Evolutionary conservation across 1,140 invertebrate species (phyloP).

Genomic region (Lepidurus apus): DNA sequence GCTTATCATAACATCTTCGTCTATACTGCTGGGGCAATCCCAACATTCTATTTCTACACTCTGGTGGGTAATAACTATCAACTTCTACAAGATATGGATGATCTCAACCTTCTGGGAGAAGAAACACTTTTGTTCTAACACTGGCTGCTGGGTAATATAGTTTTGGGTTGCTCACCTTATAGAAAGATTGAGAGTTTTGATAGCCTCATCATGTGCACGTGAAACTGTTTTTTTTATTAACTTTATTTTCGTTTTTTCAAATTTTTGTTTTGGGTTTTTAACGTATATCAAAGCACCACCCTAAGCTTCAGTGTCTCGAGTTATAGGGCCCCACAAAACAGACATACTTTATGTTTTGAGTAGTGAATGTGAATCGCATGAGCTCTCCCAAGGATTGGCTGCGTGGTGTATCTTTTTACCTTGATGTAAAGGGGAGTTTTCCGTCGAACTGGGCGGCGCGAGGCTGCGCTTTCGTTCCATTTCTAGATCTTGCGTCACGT

Average conservation of each 20-base stretch:
- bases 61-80: background rate
- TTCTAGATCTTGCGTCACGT: conserved; percentile 74
- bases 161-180: background rate
- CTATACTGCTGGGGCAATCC: background rate
- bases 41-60: background rate
- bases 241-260: too few relatives aligned
- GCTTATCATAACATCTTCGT: background rate
- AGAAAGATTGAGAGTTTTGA: background rate
- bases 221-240: background rate
- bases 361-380: background rate
- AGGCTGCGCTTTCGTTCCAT: conserved; percentile 65
- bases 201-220: conserved; percentile 12
- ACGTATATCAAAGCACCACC: background rate
- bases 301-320: background rate
- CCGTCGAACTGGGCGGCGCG: conserved; percentile 64
- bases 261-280: too few relatives aligned
- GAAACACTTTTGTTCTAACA: background rate
- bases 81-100: background rate
- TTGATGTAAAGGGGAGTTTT: conserved; percentile 66
- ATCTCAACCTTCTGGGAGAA: background rate
- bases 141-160: background rate
- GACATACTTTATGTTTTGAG: background rate
- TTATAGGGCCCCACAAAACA: conserved; percentile 33
- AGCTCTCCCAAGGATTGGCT: background rate
- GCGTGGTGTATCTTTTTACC: conserved; percentile 51